Evolutionary conservation across 2,113 vertebrate species (phyloP).

Genomic region (Carassius gibelio): DNA sequence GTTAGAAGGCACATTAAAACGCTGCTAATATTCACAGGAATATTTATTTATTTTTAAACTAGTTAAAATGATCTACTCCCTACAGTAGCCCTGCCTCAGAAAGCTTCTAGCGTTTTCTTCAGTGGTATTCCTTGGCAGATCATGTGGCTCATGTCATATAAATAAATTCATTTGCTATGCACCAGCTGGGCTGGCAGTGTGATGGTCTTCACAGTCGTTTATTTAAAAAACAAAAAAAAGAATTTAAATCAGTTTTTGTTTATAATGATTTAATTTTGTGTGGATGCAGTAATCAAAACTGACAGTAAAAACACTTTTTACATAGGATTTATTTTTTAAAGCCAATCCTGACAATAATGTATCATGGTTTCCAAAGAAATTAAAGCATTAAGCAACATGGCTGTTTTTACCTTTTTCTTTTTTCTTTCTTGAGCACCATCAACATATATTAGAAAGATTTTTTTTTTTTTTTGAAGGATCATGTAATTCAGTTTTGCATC

Average conservation of each 20-base stretch:
- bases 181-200: not conserved
- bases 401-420: not conserved
- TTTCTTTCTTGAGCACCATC: not conserved
- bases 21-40: not conserved
- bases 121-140: not conserved
- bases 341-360: not conserved
- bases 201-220: not conserved
- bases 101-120: not conserved
- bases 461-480: not conserved
- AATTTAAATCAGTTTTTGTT: too few relatives aligned
- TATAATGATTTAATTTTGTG: too few relatives aligned
- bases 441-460: not conserved
- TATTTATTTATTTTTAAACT: too few relatives aligned
- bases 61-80: not conserved
- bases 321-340: too few relatives aligned
- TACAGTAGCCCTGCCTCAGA: not conserved
- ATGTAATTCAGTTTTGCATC: not conserved
- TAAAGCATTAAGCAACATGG: not conserved
- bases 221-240: too few relatives aligned
- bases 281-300: not conserved
- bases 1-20: not conserved
- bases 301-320: too few relatives aligned
- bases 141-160: conserved; percentile 20
- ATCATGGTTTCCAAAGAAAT: not conserved
- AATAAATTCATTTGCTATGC: not conserved